Evolutionary conservation across 2,113 vertebrate genomes (phyloP).

Genomic region (Platichthys stellatus): DNA sequence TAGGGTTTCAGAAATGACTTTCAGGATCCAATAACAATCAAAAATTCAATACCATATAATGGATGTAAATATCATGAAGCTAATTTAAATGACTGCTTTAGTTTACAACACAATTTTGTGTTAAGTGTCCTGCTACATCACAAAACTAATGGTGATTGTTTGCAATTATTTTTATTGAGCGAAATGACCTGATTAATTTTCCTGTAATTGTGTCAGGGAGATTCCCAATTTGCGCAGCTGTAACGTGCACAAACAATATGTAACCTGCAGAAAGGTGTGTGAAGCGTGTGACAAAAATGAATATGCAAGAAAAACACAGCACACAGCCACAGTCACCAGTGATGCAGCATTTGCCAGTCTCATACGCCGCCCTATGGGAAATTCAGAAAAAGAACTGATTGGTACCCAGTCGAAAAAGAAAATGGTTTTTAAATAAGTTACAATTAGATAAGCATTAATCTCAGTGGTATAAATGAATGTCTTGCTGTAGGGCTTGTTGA

Average conservation of each 20-base stretch:
- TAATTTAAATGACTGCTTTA: conserved; percentile 37
- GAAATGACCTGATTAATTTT: conserved; percentile 58
- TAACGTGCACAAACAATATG: conserved; percentile 2
- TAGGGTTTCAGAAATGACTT: conserved; percentile 8
- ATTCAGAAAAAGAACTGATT: conserved; percentile 81
- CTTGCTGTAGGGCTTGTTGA: conserved; percentile 88
- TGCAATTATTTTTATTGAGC: conserved; percentile 32
- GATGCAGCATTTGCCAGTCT: conserved; percentile 61
- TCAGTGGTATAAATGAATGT: conserved; percentile 87
- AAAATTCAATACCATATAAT: conserved; percentile 39
- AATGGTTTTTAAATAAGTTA: conserved; percentile 91
- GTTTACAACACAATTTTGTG: conserved; percentile 38
- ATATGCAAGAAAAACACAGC: neutral
- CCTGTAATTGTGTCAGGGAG: conserved; percentile 35
- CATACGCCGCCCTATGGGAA: conserved; percentile 60
- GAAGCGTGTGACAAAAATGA: conserved; percentile 7
- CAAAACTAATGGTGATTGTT: conserved; percentile 26
- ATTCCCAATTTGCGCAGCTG: conserved; percentile 30
- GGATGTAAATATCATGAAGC: conserved; percentile 37
- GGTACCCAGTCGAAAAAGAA: conserved; percentile 85
- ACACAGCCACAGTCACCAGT: conserved; percentile 44
- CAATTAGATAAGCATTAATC: conserved; percentile 90
- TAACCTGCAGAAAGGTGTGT: conserved; percentile 20
- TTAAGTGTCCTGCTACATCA: conserved; percentile 6
- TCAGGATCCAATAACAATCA: conserved; percentile 34